Base-by-base conservation (phyloP, 2,797 vertebrate genomes). In the Anguilla marmorata region DNA sequence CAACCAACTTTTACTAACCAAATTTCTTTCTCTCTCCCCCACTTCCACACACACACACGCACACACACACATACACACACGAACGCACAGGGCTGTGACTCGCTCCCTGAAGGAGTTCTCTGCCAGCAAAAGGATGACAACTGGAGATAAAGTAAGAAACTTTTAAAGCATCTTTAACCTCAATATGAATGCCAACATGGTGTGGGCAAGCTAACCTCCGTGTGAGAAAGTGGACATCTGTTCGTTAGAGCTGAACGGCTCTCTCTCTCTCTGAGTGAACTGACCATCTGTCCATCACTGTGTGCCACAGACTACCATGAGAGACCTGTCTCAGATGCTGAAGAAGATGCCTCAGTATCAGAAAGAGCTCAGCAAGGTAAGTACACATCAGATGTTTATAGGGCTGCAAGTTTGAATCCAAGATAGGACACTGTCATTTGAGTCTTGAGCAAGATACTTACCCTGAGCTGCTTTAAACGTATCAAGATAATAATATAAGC, bases 301-400 rank as follows among this genome's bases (percentile, higher is more conserved):
- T 90, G 83, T 90, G 85, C 74, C 91, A 0, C 91, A 99, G 98
- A 98, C 98, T 88, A 99, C 98, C 88, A 97, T 99, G 96, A 98
- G 98, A 88, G 98, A 99, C 91, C 95, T 99, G 90, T 96, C 98
- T 21, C 98, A 99, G 96, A 99, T 99, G 98, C 95, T 99, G 92
- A 99, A 99, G 96, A 99, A 99, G 94, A 99, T 99, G 98, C 98
- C 98, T 0, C 98, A 99, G 93, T 99, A 99, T 93, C 98, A 99
- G 95, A 99, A 99, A 90, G 98, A 99, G 90, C 97, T 99, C 90
- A 99, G 98, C 93, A 99, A 99, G 97, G 98, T 99, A 88, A 88
- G 54, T 5, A 21, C 16, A 30, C 74, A 45, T 19, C 84, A 21
- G 8, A 27, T 16, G 14, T 12, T n/a, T 16, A 27, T 8, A 27